Percentiles rank a stretch among this genome's conserved stretches.
Evolutionary conservation across 2,888 invertebrate genomes (phyloP).

Genomic region (Watsonalla binaria): DNA sequence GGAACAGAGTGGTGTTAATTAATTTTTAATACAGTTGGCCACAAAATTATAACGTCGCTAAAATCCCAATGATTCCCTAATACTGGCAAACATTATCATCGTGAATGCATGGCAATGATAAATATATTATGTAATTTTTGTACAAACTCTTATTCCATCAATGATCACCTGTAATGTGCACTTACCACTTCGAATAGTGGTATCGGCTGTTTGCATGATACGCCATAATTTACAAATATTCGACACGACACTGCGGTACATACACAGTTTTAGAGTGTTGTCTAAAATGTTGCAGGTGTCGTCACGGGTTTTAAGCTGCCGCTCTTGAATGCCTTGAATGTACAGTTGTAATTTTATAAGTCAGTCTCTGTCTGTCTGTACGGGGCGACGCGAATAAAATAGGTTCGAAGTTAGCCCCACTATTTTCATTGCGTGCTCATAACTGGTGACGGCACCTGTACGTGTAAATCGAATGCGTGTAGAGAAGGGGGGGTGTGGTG

Average conservation of each 20-base stretch:
- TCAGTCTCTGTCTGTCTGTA: too few relatives aligned
- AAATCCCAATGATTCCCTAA: background rate
- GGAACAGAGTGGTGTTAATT: too few relatives aligned
- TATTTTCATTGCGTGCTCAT: too few relatives aligned
- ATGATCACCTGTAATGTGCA: background rate
- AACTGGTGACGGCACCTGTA: background rate
- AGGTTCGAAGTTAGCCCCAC: too few relatives aligned
- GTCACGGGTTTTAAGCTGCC: too few relatives aligned
- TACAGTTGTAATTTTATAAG: too few relatives aligned
- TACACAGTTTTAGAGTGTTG: background rate
- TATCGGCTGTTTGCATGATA: background rate
- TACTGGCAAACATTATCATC: background rate
- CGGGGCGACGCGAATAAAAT: too few relatives aligned
- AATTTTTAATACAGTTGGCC: background rate
- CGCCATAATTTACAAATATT: background rate
- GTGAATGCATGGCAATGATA: background rate
- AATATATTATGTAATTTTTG: background rate
- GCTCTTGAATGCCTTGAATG: too few relatives aligned
- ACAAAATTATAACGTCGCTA: background rate
- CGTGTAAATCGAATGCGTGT: constrained; percentile 18
- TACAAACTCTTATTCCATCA: background rate
- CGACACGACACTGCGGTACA: constrained; percentile 17
- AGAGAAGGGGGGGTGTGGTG: constrained; percentile 6
- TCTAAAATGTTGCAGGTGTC: constrained; percentile 11
- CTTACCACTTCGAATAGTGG: background rate